Evolutionary conservation across 2,797 vertebrate genomes (phyloP).

Genomic region (Ctenopoma kingsleyae): DNA sequence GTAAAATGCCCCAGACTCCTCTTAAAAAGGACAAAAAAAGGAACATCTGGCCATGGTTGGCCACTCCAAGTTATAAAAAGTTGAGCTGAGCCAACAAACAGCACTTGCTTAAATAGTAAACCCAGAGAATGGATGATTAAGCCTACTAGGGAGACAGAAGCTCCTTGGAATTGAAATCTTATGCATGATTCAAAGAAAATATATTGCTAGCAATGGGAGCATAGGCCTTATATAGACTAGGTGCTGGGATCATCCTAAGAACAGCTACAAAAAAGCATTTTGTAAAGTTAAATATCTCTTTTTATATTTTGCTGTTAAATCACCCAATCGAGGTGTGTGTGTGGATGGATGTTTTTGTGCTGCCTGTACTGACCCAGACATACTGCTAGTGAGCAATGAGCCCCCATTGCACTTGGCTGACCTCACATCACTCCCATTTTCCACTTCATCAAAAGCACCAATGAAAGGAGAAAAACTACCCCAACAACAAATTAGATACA

Average conservation of each 20-base stretch:
- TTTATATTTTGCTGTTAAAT: slow-evolving; percentile 37
- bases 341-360: slow-evolving; percentile 28
- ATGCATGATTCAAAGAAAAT: slow-evolving; percentile 68
- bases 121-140: slow-evolving; percentile 62
- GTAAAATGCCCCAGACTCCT: slow-evolving; percentile 65
- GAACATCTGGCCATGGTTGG: slow-evolving; percentile 80
- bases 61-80: slow-evolving; percentile 74
- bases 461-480: slow-evolving; percentile 46
- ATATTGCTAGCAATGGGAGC: slow-evolving; percentile 60
- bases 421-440: slow-evolving; percentile 71
- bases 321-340: slow-evolving; percentile 41
- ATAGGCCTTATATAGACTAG: slow-evolving; percentile 39
- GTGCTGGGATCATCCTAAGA: slow-evolving; percentile 65
- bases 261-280: slow-evolving; percentile 55
- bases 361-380: slow-evolving; percentile 43
- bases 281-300: slow-evolving; percentile 52
- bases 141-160: slow-evolving; percentile 62
- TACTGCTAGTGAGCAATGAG: slow-evolving; percentile 46
- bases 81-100: slow-evolving; percentile 64
- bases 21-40: slow-evolving; percentile 75
- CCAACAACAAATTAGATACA: slow-evolving; percentile 51
- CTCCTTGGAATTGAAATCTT: slow-evolving; percentile 81
- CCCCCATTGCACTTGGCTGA: slow-evolving; percentile 71
- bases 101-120: slow-evolving; percentile 64
- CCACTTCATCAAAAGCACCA: slow-evolving; percentile 55